phyloP scores from a whole-genome alignment of 2,888 invertebrate genomes.

The Melanchra persicariae region DNA sequence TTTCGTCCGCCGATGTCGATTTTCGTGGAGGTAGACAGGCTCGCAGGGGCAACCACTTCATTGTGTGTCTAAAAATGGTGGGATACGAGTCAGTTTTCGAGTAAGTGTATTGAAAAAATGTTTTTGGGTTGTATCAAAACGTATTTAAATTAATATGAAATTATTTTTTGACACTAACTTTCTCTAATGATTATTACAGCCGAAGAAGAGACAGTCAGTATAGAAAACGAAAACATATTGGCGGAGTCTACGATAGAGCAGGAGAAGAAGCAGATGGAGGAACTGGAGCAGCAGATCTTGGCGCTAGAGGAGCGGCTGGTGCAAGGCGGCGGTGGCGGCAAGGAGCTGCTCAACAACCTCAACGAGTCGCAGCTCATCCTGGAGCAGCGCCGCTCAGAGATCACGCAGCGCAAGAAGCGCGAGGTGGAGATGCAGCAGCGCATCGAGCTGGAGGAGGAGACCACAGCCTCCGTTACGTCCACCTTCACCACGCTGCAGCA shows the following conservation, averaged over 20 bases:
- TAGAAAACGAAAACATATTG: constrained; percentile 87
- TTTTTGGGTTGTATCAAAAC: too few species aligned
- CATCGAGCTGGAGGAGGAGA: constrained; percentile 98
- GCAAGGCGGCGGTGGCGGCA: constrained; percentile 94
- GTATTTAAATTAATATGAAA: too few species aligned
- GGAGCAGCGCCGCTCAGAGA: constrained; percentile 95
- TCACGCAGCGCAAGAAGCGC: constrained; percentile 97
- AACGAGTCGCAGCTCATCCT: constrained; percentile 97
- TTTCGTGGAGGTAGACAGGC: too few species aligned
- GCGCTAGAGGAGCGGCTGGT: constrained; percentile 98
- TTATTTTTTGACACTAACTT: not conserved
- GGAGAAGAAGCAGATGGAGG: constrained; percentile 93
- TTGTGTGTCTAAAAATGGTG: too few species aligned
- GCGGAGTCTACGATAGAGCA: constrained; percentile 91
- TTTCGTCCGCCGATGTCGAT: too few species aligned
- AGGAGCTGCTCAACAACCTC: constrained; percentile 98
- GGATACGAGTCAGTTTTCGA: too few species aligned
- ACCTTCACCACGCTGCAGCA: constrained; percentile 98
- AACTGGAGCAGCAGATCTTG: constrained; percentile 94
- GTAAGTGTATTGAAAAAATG: too few species aligned
- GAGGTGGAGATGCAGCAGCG: constrained; percentile 98
- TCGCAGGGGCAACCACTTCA: too few species aligned
- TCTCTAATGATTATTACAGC: constrained; percentile 64
- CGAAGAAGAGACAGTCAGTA: constrained; percentile 84
- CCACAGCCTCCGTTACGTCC: constrained; percentile 96